Evolutionary conservation across 2,888 invertebrate species (phyloP), one percentile per base, ranked within the genome.

Genomic region (Lobophora halterata): DNA sequence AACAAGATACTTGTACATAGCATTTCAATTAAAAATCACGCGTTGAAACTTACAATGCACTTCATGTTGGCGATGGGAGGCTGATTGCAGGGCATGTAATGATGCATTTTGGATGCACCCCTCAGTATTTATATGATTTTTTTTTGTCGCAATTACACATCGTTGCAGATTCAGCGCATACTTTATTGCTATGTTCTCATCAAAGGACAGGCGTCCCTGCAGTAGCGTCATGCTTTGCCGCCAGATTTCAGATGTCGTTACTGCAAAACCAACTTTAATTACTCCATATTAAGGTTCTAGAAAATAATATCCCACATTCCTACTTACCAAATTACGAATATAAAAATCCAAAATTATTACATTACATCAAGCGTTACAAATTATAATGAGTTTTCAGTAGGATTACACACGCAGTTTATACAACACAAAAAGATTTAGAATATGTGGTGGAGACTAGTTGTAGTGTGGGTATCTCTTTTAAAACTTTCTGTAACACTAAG

Each of bases 51-150:
- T 72, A 88, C 88, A 59, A 78, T 55, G 61, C 61, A 70, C 66
- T 78, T 81, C 88, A 88, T 89, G 63, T 65, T 80, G 65, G 24
- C 27, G 19, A 38, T 40, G 39, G 33, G 18, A 46, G 43, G 36
- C 23, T 32, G 52, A 46, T 50, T 40, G 53, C 48, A 56, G 38
- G 25, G 20, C 71, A 61, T 64, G 74, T 69, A 86, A 79, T 89
- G 89, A 79, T 86, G 79, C 78, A 73, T 67, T 67, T 65, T 56
- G 62, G 69, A 72, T 66, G 58, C 77, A 79, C 73, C 82, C 86
- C 65, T 34, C 63, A 49, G 74, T 88, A 87, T 87, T 80, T 88
- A 87, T 87, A 86, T 75, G 63, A 66, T 68, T 72, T 71, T 58
- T 61, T 73, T 30, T 80, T 69, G 68, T 61, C 55, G 77, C 80